These are phyloP conservation scores for Villa cingulata DNA, from an alignment of 2,888 invertebrate species.

Conservation along the genomic window DNA sequence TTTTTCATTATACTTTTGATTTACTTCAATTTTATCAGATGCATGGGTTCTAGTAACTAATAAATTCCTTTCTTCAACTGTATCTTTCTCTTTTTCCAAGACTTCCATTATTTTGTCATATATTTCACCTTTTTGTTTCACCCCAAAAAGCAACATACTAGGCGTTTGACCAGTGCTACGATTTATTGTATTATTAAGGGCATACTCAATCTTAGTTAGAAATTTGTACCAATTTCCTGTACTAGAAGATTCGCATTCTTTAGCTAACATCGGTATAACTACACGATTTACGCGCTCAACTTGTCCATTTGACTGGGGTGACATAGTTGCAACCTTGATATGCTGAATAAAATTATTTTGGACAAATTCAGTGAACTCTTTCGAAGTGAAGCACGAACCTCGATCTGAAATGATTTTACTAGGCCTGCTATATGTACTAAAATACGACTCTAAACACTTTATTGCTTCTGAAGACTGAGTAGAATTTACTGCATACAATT, in stretches of 20 bases:
- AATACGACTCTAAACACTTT: not conserved
- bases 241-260: not conserved
- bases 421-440: not conserved
- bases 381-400: not conserved
- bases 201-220: slow-evolving; percentile 14
- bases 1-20: slow-evolving; percentile 8
- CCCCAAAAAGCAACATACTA: slow-evolving; percentile 18
- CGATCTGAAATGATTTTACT: not conserved
- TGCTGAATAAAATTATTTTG: not conserved
- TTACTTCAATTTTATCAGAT: not conserved
- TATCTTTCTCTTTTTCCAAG: slow-evolving; percentile 1
- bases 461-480: not conserved
- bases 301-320: not conserved
- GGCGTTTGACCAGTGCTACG: slow-evolving; percentile 18
- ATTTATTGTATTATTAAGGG: slow-evolving; percentile 17
- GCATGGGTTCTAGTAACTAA: not conserved
- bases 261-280: not conserved
- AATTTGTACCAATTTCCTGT: not conserved
- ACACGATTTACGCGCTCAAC: not conserved
- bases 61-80: slow-evolving; percentile 16
- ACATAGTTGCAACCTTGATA: not conserved
- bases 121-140: slow-evolving; percentile 16
- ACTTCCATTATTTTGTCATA: slow-evolving; percentile 10
- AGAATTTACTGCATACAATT: not conserved
- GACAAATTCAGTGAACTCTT: not conserved